Percentiles rank a stretch among this genome's conserved stretches.
Evolutionary conservation across 2,888 invertebrate genomes (phyloP).

Genomic region (Tetranychus piercei): DNA sequence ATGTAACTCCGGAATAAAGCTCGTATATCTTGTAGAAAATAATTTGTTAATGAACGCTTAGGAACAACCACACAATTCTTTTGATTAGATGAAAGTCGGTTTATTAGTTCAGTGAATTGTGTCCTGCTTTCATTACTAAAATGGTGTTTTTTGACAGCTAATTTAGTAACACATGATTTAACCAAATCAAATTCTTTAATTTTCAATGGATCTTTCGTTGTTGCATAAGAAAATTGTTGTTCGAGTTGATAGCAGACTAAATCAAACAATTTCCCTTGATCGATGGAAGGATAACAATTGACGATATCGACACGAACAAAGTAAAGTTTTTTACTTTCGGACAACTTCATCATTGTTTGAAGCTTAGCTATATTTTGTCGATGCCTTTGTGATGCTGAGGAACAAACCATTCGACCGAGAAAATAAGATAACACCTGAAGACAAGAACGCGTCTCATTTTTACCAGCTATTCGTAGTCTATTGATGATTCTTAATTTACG

Average conservation of each 20-base stretch:
- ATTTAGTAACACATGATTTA: background rate
- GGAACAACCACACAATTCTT: background rate
- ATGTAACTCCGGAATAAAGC: conserved; percentile 12
- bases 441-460: background rate
- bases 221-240: background rate
- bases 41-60: background rate
- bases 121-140: background rate
- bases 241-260: background rate
- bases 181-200: background rate
- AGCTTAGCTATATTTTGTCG: background rate
- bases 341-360: background rate
- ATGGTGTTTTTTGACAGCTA: background rate
- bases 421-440: background rate
- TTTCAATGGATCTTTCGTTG: background rate
- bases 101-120: background rate
- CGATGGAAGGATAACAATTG: conserved; percentile 17
- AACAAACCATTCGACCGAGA: background rate
- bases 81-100: background rate
- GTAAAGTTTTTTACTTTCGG: conserved; percentile 2
- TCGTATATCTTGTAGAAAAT: background rate
- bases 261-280: conserved; percentile 13
- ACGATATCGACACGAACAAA: conserved; percentile 15
- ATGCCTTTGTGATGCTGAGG: background rate
- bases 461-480: background rate
- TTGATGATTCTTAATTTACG: conserved; percentile 14